Conservation (phyloP, 2,797 vertebrate genomes). For the Lagocephalus sceleratus region DNA sequence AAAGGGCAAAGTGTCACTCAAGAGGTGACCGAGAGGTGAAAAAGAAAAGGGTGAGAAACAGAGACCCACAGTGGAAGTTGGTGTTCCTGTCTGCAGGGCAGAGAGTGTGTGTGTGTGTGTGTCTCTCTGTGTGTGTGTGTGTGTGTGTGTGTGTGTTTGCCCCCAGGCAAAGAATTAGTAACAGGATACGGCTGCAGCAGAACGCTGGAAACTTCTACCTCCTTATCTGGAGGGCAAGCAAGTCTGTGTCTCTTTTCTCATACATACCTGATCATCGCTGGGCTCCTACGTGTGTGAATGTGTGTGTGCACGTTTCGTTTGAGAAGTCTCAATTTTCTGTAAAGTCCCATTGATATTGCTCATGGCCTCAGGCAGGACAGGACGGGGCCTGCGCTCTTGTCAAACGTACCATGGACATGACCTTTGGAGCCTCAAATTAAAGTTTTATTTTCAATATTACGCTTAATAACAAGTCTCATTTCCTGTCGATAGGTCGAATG, state of each 20-base stretch:
- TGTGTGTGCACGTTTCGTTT: neutral
- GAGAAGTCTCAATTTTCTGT: slow-evolving; percentile 64
- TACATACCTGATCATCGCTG: slow-evolving; percentile 80
- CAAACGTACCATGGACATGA: too few relatives aligned
- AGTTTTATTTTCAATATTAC: too few relatives aligned
- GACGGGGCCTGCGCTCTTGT: slow-evolving; percentile 10
- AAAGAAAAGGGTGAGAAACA: slow-evolving; percentile 59
- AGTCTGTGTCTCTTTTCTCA: slow-evolving; percentile 77
- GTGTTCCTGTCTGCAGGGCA: slow-evolving; percentile 71
- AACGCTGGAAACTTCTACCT: slow-evolving; percentile 81
- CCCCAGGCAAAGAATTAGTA: slow-evolving; percentile 84
- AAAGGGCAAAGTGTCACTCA: slow-evolving; percentile 47
- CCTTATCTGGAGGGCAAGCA: slow-evolving; percentile 83
- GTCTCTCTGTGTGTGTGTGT: slow-evolving; percentile 25
- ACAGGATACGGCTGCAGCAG: slow-evolving; percentile 82
- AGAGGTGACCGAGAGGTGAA: slow-evolving; percentile 63
- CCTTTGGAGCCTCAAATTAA: too few relatives aligned
- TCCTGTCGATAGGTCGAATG: too few relatives aligned
- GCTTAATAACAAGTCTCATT: too few relatives aligned
- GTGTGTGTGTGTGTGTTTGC: slow-evolving; percentile 25
- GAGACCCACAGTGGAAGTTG: slow-evolving; percentile 64
- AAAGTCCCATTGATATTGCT: slow-evolving; percentile 65
- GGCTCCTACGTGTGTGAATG: slow-evolving; percentile 37
- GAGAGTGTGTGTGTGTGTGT: slow-evolving; percentile 15
- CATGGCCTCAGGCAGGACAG: slow-evolving; percentile 53